These are phyloP conservation scores for Calidris pugnax DNA, from an alignment of 2,113 vertebrate species.

Conservation along the genomic window DNA sequence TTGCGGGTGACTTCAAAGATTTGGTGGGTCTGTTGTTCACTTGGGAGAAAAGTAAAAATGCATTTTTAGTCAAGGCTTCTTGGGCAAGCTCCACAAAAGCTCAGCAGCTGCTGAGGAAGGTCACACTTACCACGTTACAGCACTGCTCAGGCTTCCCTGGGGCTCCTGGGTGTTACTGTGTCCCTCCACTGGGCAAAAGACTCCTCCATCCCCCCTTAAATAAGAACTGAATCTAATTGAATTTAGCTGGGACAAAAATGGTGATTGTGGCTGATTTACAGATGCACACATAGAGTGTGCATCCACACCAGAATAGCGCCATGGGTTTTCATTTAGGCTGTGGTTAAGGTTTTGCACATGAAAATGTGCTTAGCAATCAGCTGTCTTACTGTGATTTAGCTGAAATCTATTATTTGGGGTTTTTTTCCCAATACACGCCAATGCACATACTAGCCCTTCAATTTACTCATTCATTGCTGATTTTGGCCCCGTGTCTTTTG, in stretches of 20 bases:
- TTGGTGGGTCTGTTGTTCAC: not conserved
- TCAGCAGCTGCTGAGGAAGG: not conserved
- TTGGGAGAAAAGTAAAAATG: not conserved
- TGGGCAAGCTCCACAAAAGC: not conserved
- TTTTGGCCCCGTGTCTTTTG: not conserved
- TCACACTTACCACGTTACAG: not conserved
- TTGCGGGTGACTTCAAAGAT: not conserved
- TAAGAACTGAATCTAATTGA: not conserved
- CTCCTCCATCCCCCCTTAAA: not conserved
- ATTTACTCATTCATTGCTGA: slow-evolving; percentile 14
- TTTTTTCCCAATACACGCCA: not conserved
- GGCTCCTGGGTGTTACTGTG: not conserved
- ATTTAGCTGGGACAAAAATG: not conserved
- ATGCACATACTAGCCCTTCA: not conserved
- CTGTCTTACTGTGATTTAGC: not conserved
- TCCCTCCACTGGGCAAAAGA: not conserved
- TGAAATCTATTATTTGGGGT: not conserved
- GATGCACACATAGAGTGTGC: not conserved
- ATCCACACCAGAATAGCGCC: rapidly evolving
- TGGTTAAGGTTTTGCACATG: not conserved
- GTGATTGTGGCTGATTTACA: not conserved
- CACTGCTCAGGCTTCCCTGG: not conserved
- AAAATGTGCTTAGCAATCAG: not conserved
- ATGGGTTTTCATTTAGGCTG: not conserved
- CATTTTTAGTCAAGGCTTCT: not conserved